phyloP scores from a whole-genome alignment of 2,113 vertebrate species.

The Gnathonemus longibarbis region DNA sequence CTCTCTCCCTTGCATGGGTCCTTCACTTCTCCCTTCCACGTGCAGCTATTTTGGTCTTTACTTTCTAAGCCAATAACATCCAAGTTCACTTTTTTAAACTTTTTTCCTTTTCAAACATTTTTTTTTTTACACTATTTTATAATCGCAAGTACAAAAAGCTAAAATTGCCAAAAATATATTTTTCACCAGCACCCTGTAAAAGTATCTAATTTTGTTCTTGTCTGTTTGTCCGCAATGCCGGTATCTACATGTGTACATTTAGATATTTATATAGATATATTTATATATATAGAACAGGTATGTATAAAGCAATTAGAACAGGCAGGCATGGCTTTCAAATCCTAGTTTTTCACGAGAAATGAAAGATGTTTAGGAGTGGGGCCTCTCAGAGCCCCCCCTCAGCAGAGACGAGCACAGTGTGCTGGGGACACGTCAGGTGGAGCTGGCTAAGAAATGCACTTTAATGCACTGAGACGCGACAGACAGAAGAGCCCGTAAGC shows the following conservation, averaged over 20 bases:
- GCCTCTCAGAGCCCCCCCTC: conserved; percentile 30
- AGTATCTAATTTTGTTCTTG: conserved; percentile 69
- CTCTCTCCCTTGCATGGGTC: not conserved
- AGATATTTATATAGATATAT: conserved; percentile 51
- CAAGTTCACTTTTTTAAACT: conserved; percentile 42
- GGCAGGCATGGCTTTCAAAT: conserved; percentile 80
- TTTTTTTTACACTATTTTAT: conserved; percentile 55
- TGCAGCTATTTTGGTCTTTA: conserved; percentile 50
- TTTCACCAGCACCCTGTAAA: conserved; percentile 76
- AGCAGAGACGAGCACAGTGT: conserved; percentile 49
- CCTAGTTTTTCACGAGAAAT: conserved; percentile 59
- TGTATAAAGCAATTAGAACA: conserved; percentile 79
- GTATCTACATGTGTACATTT: conserved; percentile 58
- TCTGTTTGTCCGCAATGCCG: conserved; percentile 63
- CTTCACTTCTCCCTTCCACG: not conserved
- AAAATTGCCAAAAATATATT: conserved; percentile 79
- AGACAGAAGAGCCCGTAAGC: not conserved
- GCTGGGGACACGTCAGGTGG: conserved; percentile 61
- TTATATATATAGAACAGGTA: conserved; percentile 63
- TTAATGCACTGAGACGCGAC: not conserved
- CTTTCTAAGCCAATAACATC: conserved; percentile 53
- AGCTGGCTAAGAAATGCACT: not conserved
- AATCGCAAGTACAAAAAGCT: conserved; percentile 80
- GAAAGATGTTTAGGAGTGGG: conserved; percentile 35
- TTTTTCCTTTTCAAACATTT: conserved; percentile 35